These are phyloP conservation scores for Dicaeum eximium DNA, from an alignment of 2,113 vertebrate species.

Conservation along the genomic window DNA sequence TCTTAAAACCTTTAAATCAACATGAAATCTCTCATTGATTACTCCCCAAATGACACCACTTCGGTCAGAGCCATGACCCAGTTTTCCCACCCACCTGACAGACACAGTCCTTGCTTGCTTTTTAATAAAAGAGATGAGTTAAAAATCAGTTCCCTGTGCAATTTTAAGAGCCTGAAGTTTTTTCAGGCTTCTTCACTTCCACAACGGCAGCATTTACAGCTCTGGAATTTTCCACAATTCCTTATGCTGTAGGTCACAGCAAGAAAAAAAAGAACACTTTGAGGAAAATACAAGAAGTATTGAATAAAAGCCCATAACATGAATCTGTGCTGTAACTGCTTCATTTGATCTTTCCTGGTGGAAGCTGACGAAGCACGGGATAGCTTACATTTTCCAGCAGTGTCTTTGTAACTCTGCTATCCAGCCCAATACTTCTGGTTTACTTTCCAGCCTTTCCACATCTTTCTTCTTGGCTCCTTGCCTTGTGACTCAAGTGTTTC, in stretches of 20 bases:
- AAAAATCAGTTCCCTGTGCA: neutral
- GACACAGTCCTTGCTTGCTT: neutral
- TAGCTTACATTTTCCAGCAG: slow-evolving; percentile 23
- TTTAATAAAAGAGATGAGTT: neutral
- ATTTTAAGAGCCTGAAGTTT: neutral
- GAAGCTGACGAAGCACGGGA: neutral
- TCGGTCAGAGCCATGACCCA: neutral
- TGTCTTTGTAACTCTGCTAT: neutral
- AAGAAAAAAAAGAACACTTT: neutral
- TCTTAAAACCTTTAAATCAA: slow-evolving; percentile 29
- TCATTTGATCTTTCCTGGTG: slow-evolving; percentile 9
- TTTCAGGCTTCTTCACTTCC: neutral
- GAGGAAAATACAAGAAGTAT: neutral
- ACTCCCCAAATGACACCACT: neutral
- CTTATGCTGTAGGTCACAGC: neutral
- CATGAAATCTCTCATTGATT: neutral
- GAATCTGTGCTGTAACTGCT: neutral
- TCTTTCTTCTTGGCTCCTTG: neutral
- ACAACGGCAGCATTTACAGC: neutral
- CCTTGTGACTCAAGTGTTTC: neutral
- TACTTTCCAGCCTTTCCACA: slow-evolving; percentile 20
- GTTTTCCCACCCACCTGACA: neutral
- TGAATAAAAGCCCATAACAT: neutral
- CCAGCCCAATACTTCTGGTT: neutral
- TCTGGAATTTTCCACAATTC: slow-evolving; percentile 24